Base-by-base conservation (phyloP, 2,888 invertebrate genomes). In the Epiblema foenella region DNA sequence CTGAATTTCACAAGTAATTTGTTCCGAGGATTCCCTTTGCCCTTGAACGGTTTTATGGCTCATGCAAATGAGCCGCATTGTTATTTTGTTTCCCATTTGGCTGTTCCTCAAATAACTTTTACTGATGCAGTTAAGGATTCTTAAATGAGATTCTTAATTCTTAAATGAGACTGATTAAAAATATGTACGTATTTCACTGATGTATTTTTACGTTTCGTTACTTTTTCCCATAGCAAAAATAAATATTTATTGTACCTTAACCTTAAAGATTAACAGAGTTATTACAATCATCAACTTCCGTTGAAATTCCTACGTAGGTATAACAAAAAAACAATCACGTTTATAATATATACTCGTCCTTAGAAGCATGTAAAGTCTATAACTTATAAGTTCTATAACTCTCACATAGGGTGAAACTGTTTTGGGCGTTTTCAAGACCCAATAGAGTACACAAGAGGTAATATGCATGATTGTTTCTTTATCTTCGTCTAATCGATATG, bases 1-100 rank as follows among this genome's bases (percentile, higher is more conserved):
- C 56, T 18, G 66, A 71, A 71, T 71, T 71, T 71, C 62, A 67
- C 71, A 71, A 71, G 71, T 67, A 71, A 71, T 67, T 71, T 71
- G 66, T 39, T 71, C 46, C 62, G 62, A 56, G 56, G 37, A 71
- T 71, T 71, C 66, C 71, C 62, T 52, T 49, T 71, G 67, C 49
- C 71, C 71, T 67, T 71, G 71, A 71, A 71, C 67, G 66, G 62
- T 67, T 71, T 66, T 67, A 71, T 66, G 67, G 62, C 39, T 24
- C 66, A 71, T 71, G 71, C 62, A 71, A 71, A 71, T 62, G 62
- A 67, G 56, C 66, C 70, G 49, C 71, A 62, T 67, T 71, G 66
- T 71, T 70, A 67, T 71, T 67, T 67, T 57, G 62, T 67, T 71
- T 62, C 67, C 56, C 59, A 49, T 71, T 71, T 62, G 60, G 62